These are phyloP conservation scores for Notodonta ziczac DNA, from an alignment of 2,888 invertebrate genomes.

Conservation along the genomic window DNA sequence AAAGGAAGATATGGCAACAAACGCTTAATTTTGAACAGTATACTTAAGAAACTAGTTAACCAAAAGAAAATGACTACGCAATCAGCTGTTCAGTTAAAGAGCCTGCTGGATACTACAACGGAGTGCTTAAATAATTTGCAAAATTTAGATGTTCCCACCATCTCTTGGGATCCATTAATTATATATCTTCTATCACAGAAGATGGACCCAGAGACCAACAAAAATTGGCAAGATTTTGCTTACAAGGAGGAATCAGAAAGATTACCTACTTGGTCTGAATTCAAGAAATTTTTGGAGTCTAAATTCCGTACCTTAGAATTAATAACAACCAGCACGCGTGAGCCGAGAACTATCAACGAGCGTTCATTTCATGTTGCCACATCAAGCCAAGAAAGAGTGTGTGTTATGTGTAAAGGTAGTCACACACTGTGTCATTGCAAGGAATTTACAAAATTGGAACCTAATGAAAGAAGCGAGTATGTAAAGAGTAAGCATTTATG, in stretches of 20 bases:
- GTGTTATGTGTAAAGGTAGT: conserved; percentile 20
- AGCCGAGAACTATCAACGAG: conserved; percentile 4
- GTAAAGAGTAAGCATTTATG: conserved; percentile 27
- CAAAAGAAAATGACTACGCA: conserved; percentile 10
- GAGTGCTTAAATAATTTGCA: conserved; percentile 10
- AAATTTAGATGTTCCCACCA: conserved; percentile 7
- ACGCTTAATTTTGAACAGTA: conserved; percentile 10
- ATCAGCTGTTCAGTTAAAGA: conserved; percentile 8
- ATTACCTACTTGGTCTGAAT: background rate
- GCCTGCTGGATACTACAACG: conserved; percentile 15
- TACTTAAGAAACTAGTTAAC: conserved; percentile 3
- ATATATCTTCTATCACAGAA: conserved; percentile 33
- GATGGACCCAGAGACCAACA: conserved; percentile 34
- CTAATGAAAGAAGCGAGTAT: conserved; percentile 22
- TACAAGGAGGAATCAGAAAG: background rate
- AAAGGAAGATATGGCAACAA: conserved; percentile 8
- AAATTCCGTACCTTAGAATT: conserved; percentile 14
- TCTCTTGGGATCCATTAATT: conserved; percentile 25
- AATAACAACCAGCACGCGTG: background rate
- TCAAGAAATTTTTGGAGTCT: conserved; percentile 4
- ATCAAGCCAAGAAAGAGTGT: conserved; percentile 1
- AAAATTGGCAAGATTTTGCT: conserved; percentile 25
- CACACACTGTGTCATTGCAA: conserved; percentile 35
- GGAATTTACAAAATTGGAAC: conserved; percentile 24
- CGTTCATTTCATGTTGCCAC: conserved; percentile 10